Evolutionary conservation across 2,113 vertebrate species (phyloP), one percentile per base, ranked within the genome.

Genomic region (Oenanthe oenanthe): DNA sequence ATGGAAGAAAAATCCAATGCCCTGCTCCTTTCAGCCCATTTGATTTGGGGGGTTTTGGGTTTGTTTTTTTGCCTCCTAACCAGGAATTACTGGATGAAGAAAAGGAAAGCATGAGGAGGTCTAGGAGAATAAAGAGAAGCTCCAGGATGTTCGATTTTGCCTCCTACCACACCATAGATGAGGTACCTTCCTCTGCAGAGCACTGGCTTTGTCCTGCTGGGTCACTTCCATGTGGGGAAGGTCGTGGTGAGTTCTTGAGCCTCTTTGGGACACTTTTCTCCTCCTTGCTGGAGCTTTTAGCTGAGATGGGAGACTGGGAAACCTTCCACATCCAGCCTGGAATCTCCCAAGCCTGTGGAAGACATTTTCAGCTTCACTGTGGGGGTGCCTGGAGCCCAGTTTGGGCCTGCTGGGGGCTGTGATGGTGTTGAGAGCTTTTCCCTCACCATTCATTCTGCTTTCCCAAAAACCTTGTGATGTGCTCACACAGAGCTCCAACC

Each of bases 81-180:
- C 71, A 99, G 99, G 78, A 66, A 53, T 62, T 99, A 26, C 19
- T 99, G 95, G 98, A 99, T 25, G 85, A 98, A 75, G 99, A 99
- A 79, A 96, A 97, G 88, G 77, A 96, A 51, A 86, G 96, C 95
- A 99, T 99, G 98, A 66, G 10, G 0, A 92, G 24, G 20, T 88
- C 98, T 10, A 97, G 86, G 42, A 85, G 93, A 62, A 28, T 32
- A 32, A 96, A 98, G 47, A 98, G 98, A 62, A 98, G 94, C 81
- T 97, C 97, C 4, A 96, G 97, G 53, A 94, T 38, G 4, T 99
- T 98, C 1, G 98, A 98, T 83, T 99, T 98, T 7, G 43, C 96
- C 51, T 98, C 89, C 21, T 99, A 99, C 95, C 99, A 99, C 97
- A 98, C 97, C 0, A 45, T 99, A 83, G 92, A 94, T 0, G 98